Conservation (phyloP, 2,797 vertebrate species). For the Siniperca scherzeri region DNA sequence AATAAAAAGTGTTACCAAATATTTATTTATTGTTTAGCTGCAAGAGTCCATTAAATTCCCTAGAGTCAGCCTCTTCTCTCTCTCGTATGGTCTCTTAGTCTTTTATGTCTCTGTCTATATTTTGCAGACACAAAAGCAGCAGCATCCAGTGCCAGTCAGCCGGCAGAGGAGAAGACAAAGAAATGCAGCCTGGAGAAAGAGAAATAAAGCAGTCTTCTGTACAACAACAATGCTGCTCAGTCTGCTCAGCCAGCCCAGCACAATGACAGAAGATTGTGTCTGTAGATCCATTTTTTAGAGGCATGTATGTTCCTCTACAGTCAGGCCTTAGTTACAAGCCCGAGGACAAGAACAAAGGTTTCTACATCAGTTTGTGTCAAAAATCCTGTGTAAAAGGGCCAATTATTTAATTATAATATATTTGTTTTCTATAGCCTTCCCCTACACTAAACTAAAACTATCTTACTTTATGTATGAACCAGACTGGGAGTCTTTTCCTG, state of each 20-base stretch:
- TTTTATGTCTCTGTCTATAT: slow-evolving; percentile 47
- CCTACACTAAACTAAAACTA: slow-evolving; percentile 41
- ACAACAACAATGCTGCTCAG: slow-evolving; percentile 53
- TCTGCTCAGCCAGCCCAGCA: slow-evolving; percentile 64
- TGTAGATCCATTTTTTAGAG: slow-evolving; percentile 67
- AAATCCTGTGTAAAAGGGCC: slow-evolving; percentile 34
- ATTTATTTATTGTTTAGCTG: slow-evolving; percentile 12
- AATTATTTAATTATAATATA: slow-evolving; percentile 32
- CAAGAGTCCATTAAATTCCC: slow-evolving; percentile 6
- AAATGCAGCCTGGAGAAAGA: slow-evolving; percentile 67
- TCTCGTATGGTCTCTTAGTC: slow-evolving; percentile 8
- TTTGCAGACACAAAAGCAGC: slow-evolving; percentile 74
- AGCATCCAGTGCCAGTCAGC: slow-evolving; percentile 58
- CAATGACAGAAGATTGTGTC: slow-evolving; percentile 71
- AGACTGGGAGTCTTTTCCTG: slow-evolving; percentile 25
- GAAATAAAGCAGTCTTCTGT: slow-evolving; percentile 65
- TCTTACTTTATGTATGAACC: slow-evolving; percentile 23
- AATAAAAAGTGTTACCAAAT: slow-evolving; percentile 4
- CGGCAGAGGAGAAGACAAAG: slow-evolving; percentile 71
- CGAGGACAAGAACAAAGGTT: slow-evolving; percentile 52
- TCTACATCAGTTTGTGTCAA: slow-evolving; percentile 60
- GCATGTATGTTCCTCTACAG: slow-evolving; percentile 62
- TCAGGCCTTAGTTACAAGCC: slow-evolving; percentile 72
- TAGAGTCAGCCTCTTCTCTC: neutral
- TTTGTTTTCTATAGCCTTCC: slow-evolving; percentile 51